Evolutionary conservation across 2,113 vertebrate genomes (phyloP), one percentile per base, ranked within the genome.

Genomic region (Hyaena hyaena): DNA sequence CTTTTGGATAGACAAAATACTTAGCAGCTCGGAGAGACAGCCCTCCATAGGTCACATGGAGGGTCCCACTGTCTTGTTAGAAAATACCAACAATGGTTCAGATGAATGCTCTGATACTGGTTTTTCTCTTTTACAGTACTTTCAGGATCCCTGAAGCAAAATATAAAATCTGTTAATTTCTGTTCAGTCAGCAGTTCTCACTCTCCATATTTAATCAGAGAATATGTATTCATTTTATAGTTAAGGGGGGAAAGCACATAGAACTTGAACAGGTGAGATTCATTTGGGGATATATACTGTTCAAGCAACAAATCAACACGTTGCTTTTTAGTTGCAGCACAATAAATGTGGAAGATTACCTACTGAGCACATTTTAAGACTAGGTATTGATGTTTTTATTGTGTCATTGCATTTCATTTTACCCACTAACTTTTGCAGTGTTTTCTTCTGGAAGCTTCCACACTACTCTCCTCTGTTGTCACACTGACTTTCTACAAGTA

Each of bases 81-180:
- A 65, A 68, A 85, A 80, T 3, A 68, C 33, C 23, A 86, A 39
- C 48, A 35, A 4, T n/a, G 31, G 6, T 31, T n/a, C 82, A 71
- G 53, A 35, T 31, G 14, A 63, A 15, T 68, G 55, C 16, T 82
- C 19, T 69, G 19, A 81, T 5, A 39, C 4, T 65, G 35, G 53
- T n/a, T 79, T 39, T 79, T 86, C 43, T 63, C 92, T 86, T 69
- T 48, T 14, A 88, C 0, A 95, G 50, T 45, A 28, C 21, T 81
- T 86, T 33, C 26, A 71, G n/a, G 86, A 86, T 61, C 65, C 66
- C 90, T 86, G 88, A 93, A 88, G 71, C 61, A 93, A 93, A 88
- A 74, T 63, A 7, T 31, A 76, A 69, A 90, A 48, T 63, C 73
- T 65, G 79, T 26, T 73, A 17, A 93, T 94, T 92, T 92, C 66